These are phyloP conservation scores for Astur gentilis DNA, from an alignment of 2,113 vertebrate species.

Conservation along the genomic window DNA sequence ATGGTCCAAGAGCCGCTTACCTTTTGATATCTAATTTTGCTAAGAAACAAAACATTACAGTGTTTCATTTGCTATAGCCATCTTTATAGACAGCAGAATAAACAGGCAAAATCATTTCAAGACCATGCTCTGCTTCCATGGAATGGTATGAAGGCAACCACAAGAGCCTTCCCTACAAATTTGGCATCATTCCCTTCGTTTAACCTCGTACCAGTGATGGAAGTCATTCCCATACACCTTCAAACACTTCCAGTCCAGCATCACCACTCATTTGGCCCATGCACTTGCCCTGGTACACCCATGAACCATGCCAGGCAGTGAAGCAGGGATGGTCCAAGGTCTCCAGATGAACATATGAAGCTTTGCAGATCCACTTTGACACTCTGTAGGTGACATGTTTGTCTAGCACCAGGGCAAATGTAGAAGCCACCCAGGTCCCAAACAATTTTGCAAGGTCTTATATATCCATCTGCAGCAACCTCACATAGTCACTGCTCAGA, in stretches of 20 bases:
- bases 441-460: background rate
- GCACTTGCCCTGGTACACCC: too few relatives aligned
- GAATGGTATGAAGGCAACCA: background rate
- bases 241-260: background rate
- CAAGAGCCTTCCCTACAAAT: background rate
- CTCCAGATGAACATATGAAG: background rate
- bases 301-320: fast-evolving
- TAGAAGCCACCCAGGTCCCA: background rate
- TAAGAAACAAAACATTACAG: background rate
- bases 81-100: background rate
- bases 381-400: background rate
- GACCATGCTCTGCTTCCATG: background rate
- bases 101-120: background rate
- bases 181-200: too few relatives aligned
- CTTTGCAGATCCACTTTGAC: background rate
- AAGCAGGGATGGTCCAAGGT: background rate
- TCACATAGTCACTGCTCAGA: too few relatives aligned
- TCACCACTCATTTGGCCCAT: fast-evolving
- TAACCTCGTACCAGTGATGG: background rate
- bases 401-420: background rate
- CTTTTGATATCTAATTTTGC: background rate
- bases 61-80: background rate
- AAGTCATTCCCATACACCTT: background rate
- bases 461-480: too few relatives aligned
- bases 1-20: background rate